phyloP scores from a whole-genome alignment of 2,797 vertebrate genomes.

The Petrocephalus schoutedeni region DNA sequence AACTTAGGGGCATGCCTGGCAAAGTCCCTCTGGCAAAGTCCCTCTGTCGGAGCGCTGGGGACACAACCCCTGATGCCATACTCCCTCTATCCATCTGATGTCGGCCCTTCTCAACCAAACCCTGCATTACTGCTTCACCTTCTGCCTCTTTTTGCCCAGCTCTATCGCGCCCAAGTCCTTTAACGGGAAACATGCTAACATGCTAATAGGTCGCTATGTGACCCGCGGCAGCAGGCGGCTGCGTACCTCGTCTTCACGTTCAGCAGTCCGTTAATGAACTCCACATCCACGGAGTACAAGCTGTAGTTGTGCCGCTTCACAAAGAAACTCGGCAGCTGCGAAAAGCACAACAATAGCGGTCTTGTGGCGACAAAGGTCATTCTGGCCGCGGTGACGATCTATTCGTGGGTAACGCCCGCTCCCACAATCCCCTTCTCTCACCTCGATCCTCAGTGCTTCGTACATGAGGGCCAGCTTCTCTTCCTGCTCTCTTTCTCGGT shows the following conservation, averaged over 20 bases:
- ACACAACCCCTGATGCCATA: neutral
- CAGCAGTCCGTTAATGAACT: slow-evolving; percentile 77
- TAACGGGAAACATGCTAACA: neutral
- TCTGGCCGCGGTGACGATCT: neutral
- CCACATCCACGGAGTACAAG: slow-evolving; percentile 75
- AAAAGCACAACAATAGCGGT: slow-evolving; percentile 25
- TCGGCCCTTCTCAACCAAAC: neutral
- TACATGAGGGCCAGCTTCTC: slow-evolving; percentile 73
- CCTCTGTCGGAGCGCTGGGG: neutral
- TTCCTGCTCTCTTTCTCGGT: slow-evolving; percentile 54
- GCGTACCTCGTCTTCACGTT: slow-evolving; percentile 71
- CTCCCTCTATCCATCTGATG: neutral
- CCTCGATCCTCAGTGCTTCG: slow-evolving; percentile 72
- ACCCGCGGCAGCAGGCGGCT: neutral
- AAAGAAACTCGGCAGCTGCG: slow-evolving; percentile 79
- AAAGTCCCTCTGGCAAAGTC: neutral
- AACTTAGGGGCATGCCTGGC: neutral
- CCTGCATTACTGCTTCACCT: neutral
- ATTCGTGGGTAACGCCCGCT: neutral
- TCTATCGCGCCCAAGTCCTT: neutral
- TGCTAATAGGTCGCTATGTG: neutral
- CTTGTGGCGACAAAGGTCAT: neutral
- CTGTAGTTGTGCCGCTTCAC: slow-evolving; percentile 68
- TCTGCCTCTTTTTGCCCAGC: neutral
- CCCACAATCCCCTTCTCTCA: slow-evolving; percentile 41